A percentile compares a stretch with the other conserved stretches of the same genome.
phyloP scores from a whole-genome alignment of 2,113 vertebrate genomes.

The Corythoichthys haematopterus region DNA sequence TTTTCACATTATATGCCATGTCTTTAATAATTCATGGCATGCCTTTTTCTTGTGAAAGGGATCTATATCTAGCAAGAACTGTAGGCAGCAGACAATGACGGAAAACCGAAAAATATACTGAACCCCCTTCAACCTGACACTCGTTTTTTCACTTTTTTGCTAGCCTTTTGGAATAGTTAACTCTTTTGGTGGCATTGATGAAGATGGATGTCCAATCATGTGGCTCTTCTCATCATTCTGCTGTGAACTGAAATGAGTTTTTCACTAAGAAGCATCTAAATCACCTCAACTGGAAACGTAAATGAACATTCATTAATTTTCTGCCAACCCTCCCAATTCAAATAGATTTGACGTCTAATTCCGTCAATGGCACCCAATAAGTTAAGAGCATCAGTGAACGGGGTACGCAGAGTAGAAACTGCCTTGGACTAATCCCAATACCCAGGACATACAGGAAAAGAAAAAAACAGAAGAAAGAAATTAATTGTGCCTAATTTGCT shows the following conservation, averaged over 20 bases:
- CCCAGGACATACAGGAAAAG: slow-evolving; percentile 55
- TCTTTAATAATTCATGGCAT: neutral
- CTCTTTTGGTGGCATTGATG: no score
- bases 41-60: neutral
- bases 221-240: no score
- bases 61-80: slow-evolving; percentile 20
- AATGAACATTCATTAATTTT: no score
- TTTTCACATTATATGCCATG: neutral
- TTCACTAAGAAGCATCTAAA: no score
- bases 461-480: slow-evolving; percentile 31
- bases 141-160: slow-evolving; percentile 13
- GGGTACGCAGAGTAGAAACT: slow-evolving; percentile 41
- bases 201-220: no score
- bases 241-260: no score
- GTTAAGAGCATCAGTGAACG: slow-evolving; percentile 35
- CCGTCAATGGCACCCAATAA: no score
- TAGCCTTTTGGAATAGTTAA: slow-evolving; percentile 21
- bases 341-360: no score
- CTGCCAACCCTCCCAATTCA: no score
- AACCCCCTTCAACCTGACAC: slow-evolving; percentile 35
- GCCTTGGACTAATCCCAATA: slow-evolving; percentile 59
- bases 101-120: slow-evolving; percentile 32
- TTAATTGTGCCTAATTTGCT: slow-evolving; percentile 67
- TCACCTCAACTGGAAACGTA: no score
- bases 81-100: slow-evolving; percentile 47